A percentile compares a stretch with the other conserved stretches of the same genome.
phyloP scores from a whole-genome alignment of 2,888 invertebrate species.

The Oligia latruncula region DNA sequence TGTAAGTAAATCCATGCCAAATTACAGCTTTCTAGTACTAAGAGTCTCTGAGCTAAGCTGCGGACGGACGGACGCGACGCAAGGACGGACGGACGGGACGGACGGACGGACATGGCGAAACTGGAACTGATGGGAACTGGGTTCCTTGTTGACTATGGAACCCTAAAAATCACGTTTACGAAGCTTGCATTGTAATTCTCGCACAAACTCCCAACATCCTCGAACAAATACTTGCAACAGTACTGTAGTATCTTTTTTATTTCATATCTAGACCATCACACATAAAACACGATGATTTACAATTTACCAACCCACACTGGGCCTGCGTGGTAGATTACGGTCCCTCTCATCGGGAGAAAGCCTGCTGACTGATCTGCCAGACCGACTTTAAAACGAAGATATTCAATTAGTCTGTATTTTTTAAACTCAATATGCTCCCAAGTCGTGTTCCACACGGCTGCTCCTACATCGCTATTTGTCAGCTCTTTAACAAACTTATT shows the following conservation, averaged over 20 bases:
- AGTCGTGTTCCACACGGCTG: slow-evolving; percentile 48
- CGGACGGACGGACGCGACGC: too few relatives aligned
- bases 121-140: too few relatives aligned
- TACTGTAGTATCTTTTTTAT: background rate
- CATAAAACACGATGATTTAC: background rate
- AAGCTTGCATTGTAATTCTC: too few relatives aligned
- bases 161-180: too few relatives aligned
- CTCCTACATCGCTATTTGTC: slow-evolving; percentile 76
- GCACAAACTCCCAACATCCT: background rate
- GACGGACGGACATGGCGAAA: too few relatives aligned
- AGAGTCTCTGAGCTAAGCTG: too few relatives aligned
- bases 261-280: background rate
- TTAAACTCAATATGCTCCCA: slow-evolving; percentile 41
- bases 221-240: background rate
- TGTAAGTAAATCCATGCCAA: too few relatives aligned
- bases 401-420: background rate
- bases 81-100: too few relatives aligned
- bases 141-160: too few relatives aligned
- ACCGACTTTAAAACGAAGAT: background rate
- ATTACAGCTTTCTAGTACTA: too few relatives aligned
- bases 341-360: background rate
- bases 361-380: too few relatives aligned
- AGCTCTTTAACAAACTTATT: slow-evolving; percentile 78
- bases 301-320: background rate
- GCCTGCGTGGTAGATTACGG: background rate